Percentiles rank a stretch among this genome's conserved stretches.
These are phyloP conservation scores for Trachelus iudaicus DNA, from an alignment of 2,888 invertebrate species.

Conservation along the genomic window DNA sequence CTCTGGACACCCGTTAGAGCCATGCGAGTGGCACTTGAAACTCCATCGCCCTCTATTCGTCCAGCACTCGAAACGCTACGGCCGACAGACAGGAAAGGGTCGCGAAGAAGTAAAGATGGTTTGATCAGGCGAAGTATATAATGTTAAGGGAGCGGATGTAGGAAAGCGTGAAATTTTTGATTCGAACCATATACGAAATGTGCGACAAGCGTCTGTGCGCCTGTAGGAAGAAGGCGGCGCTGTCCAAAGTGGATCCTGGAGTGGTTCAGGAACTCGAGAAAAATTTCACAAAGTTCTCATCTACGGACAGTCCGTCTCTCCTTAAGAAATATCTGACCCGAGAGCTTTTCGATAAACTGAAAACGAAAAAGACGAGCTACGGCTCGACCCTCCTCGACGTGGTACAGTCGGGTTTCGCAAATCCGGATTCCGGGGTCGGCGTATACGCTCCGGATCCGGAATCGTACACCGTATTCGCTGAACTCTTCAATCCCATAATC, in stretches of 20 bases:
- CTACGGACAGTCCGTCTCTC: constrained; percentile 70
- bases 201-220: constrained; percentile 52
- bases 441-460: constrained; percentile 77
- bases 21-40: neutral
- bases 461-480: constrained; percentile 73
- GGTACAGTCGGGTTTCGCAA: constrained; percentile 75
- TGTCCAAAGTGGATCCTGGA: constrained; percentile 21
- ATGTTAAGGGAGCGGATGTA: neutral
- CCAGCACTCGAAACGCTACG: neutral
- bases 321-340: constrained; percentile 73
- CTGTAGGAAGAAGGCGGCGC: constrained; percentile 40
- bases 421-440: constrained; percentile 75
- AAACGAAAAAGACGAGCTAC: constrained; percentile 70
- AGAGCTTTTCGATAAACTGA: constrained; percentile 64
- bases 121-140: neutral
- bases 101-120: neutral
- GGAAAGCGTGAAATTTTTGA: neutral
- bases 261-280: constrained; percentile 67
- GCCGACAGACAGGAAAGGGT: neutral
- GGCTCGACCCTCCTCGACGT: constrained; percentile 74
- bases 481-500: constrained; percentile 77
- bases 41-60: constrained; percentile 1
- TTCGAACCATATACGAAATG: constrained; percentile 33
- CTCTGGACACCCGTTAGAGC: neutral
- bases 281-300: constrained; percentile 66